Conservation (phyloP, 2,797 vertebrate species). For the Antrozous pallidus region DNA sequence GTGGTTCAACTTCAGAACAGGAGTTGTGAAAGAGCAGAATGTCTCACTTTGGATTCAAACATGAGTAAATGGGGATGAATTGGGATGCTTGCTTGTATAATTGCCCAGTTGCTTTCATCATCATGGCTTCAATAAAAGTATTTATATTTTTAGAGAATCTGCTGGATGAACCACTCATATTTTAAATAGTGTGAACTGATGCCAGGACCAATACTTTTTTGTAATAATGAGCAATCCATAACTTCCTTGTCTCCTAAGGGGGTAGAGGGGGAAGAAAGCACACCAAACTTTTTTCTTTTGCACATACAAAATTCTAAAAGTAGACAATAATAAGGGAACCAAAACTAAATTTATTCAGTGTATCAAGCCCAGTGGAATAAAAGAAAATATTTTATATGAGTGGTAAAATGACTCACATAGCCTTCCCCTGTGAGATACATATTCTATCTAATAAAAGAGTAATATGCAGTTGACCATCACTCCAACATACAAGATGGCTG, state of each 20-base stretch:
- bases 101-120: neutral
- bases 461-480: too few species aligned
- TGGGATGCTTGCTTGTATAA: neutral
- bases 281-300: neutral
- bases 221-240: neutral
- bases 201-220: neutral
- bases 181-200: neutral
- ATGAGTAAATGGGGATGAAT: neutral
- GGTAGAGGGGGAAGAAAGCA: neutral
- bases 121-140: neutral
- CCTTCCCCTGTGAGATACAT: neutral
- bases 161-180: neutral
- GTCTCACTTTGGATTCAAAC: neutral
- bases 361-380: neutral
- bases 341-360: neutral
- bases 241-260: neutral
- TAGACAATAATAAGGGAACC: neutral
- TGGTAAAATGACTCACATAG: neutral
- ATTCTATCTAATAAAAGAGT: too few species aligned
- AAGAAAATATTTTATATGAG: neutral
- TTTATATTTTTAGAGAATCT: constrained; percentile 8
- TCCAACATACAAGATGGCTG: too few species aligned
- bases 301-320: constrained; percentile 13
- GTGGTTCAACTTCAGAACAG: neutral
- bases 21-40: neutral